These are phyloP conservation scores for Orchesella flavescens DNA, from an alignment of 2,888 invertebrate genomes.

Conservation along the genomic window DNA sequence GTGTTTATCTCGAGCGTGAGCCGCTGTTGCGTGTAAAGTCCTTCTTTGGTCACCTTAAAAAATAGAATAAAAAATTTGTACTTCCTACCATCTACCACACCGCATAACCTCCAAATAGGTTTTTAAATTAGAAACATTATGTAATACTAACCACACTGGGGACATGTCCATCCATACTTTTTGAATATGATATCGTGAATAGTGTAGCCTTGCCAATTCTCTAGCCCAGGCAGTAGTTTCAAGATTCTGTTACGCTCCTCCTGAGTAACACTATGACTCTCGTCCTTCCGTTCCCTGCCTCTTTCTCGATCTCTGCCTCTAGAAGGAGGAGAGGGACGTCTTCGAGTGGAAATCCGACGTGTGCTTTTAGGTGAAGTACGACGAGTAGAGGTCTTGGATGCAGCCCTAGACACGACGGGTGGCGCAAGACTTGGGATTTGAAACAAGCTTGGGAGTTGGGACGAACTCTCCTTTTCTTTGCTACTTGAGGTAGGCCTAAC, in stretches of 20 bases:
- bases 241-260: not conserved
- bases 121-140: not conserved
- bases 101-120: not conserved
- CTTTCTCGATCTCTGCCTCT: not conserved
- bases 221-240: not conserved
- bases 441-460: too few species aligned
- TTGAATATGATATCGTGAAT: not conserved
- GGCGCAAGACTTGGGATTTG: too few species aligned
- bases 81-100: not conserved
- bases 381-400: too few species aligned
- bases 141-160: conserved; percentile 1
- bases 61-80: not conserved
- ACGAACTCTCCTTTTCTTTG: too few species aligned
- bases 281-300: not conserved
- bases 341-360: too few species aligned
- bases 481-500: too few species aligned
- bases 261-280: not conserved
- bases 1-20: conserved; percentile 23
- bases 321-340: too few species aligned
- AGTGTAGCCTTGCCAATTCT: not conserved
- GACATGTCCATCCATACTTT: not conserved
- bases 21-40: not conserved
- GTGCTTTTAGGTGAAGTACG: too few species aligned
- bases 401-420: too few species aligned
- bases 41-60: not conserved